Percentiles rank a stretch among this genome's conserved stretches.
Evolutionary conservation across 2,113 vertebrate genomes (phyloP).

Genomic region (Lampris megalopsis): DNA sequence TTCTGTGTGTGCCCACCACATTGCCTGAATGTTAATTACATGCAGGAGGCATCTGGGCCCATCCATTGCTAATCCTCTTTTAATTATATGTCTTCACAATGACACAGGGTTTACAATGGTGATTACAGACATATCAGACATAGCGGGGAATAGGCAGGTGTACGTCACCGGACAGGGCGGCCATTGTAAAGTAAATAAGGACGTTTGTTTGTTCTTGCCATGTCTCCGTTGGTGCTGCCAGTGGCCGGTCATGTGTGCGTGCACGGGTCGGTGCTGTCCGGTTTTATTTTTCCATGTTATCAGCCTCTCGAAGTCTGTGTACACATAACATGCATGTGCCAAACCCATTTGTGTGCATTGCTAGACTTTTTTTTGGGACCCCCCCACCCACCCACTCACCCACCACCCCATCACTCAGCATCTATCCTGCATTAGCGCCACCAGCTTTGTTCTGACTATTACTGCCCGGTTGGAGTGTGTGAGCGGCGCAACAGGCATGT

Average conservation of each 20-base stretch:
- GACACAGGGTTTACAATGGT: constrained; percentile 79
- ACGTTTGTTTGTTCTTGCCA: constrained; percentile 47
- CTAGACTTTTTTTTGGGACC: not conserved
- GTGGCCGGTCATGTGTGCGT: constrained; percentile 6
- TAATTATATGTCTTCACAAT: constrained; percentile 81
- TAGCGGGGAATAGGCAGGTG: constrained; percentile 63
- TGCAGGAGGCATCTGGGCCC: constrained; percentile 77
- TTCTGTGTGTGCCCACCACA: constrained; percentile 70
- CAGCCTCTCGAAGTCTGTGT: not conserved
- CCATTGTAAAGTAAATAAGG: constrained; percentile 64
- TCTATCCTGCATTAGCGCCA: too few species aligned
- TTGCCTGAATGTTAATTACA: constrained; percentile 82
- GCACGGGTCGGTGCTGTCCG: constrained; percentile 5
- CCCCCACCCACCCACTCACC: constrained; percentile 10
- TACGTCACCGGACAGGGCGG: constrained; percentile 58
- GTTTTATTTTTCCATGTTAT: not conserved
- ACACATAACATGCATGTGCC: constrained; percentile 6
- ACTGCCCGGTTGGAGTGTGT: not conserved
- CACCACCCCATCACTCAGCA: too few species aligned
- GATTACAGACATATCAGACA: constrained; percentile 76
- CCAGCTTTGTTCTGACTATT: too few species aligned
- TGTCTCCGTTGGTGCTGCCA: not conserved
- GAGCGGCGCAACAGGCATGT: constrained; percentile 25
- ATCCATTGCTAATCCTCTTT: constrained; percentile 79
- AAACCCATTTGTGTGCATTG: not conserved